A percentile compares a stretch with the other conserved stretches of the same genome.
These are phyloP conservation scores for Gobius niger DNA, from an alignment of 2,113 vertebrate species.

Conservation along the genomic window DNA sequence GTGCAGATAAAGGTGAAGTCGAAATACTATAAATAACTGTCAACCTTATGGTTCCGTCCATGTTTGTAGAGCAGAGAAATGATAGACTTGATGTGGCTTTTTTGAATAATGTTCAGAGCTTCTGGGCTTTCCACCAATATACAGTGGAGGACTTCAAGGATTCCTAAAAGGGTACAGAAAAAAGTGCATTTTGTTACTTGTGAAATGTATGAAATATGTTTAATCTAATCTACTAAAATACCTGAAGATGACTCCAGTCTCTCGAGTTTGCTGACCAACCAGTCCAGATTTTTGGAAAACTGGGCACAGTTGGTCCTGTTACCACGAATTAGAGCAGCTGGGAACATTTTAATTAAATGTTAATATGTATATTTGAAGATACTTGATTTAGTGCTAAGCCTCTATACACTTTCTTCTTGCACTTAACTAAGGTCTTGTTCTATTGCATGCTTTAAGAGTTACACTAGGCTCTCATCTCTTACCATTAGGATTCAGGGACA, in stretches of 20 bases:
- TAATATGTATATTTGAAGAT: too few relatives aligned
- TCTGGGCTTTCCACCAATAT: slow-evolving; percentile 95
- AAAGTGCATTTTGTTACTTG: not conserved
- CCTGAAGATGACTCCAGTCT: slow-evolving; percentile 96
- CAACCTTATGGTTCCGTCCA: slow-evolving; percentile 94
- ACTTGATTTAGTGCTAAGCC: not conserved
- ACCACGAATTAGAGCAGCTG: slow-evolving; percentile 92
- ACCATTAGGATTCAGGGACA: slow-evolving; percentile 47
- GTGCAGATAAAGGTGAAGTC: not conserved
- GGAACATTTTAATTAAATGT: not conserved
- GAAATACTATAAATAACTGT: not conserved
- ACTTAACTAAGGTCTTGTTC: not conserved
- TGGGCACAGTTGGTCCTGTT: slow-evolving; percentile 96
- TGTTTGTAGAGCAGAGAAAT: slow-evolving; percentile 96
- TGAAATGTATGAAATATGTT: not conserved
- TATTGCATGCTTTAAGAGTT: slow-evolving; percentile 12
- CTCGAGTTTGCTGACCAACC: slow-evolving; percentile 97
- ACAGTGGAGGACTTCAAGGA: slow-evolving; percentile 93
- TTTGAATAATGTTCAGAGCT: slow-evolving; percentile 93
- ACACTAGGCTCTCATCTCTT: slow-evolving; percentile 53
- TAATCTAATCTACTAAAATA: slow-evolving; percentile 49
- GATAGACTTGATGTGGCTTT: slow-evolving; percentile 91
- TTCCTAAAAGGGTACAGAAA: slow-evolving; percentile 75
- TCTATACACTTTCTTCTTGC: not conserved
- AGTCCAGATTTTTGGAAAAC: slow-evolving; percentile 93